Percentiles rank a stretch among this genome's conserved stretches.
Conservation (phyloP, 2,888 invertebrate species). For the Apotomis betuletana region DNA sequence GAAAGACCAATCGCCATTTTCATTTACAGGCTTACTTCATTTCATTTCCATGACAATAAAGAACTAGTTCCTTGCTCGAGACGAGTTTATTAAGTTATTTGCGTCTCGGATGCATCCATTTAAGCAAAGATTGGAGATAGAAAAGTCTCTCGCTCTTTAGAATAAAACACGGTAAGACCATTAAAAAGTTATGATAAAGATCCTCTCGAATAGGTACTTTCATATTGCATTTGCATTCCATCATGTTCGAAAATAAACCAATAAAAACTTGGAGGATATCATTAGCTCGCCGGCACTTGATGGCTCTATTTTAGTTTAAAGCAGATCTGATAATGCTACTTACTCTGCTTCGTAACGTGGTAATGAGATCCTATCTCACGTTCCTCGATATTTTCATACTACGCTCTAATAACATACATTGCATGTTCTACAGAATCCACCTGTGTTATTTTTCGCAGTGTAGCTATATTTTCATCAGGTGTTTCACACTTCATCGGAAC, state of each 20-base stretch:
- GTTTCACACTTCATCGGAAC: constrained; percentile 30
- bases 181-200: constrained; percentile 25
- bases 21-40: constrained; percentile 10
- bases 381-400: constrained; percentile 49
- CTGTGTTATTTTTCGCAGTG: constrained; percentile 28
- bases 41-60: constrained; percentile 19
- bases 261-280: constrained; percentile 46
- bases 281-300: constrained; percentile 43
- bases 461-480: constrained; percentile 23
- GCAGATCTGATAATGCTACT: constrained; percentile 46
- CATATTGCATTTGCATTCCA: constrained; percentile 30
- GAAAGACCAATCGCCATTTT: constrained; percentile 18
- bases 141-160: constrained; percentile 14
- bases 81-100: constrained; percentile 31
- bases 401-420: constrained; percentile 37
- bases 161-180: constrained; percentile 25
- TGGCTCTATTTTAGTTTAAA: constrained; percentile 20
- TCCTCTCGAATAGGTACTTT: constrained; percentile 25
- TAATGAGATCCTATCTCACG: constrained; percentile 53
- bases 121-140: constrained; percentile 21
- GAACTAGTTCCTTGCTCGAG: constrained; percentile 19
- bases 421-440: not conserved
- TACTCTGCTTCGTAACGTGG: constrained; percentile 52
- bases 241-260: constrained; percentile 26
- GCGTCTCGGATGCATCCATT: constrained; percentile 15